Conservation (phyloP, 1,140 invertebrate species). For the Nephila pilipes region DNA sequence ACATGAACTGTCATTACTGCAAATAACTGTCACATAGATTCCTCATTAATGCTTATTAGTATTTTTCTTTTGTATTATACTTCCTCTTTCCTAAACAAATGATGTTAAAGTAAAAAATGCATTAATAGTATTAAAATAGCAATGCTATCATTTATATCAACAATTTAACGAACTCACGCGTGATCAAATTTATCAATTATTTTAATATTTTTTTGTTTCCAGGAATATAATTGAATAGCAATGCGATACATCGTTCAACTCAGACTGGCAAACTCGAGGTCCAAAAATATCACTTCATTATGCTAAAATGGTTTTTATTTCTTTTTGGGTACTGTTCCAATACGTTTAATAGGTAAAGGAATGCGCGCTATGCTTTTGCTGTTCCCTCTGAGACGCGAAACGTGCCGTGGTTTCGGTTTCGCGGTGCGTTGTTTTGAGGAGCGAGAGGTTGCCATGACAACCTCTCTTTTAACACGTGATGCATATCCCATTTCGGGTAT, state of each 20-base stretch:
- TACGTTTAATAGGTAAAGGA: background rate
- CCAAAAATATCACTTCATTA: slow-evolving; percentile 8
- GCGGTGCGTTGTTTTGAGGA: background rate
- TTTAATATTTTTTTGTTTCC: no score
- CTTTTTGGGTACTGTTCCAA: background rate
- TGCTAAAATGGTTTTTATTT: background rate
- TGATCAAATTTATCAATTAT: no score
- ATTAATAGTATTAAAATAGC: no score
- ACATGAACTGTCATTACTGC: no score
- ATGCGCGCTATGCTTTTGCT: background rate
- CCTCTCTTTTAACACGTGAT: background rate
- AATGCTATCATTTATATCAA: no score
- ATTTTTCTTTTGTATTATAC: no score
- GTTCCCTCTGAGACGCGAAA: slow-evolving; percentile 3
- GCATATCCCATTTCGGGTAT: background rate
- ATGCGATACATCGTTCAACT: background rate
- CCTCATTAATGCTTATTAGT: no score
- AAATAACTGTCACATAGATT: no score
- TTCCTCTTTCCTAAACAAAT: no score
- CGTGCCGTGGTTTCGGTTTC: slow-evolving; percentile 31
- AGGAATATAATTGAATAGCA: background rate
- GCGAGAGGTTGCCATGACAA: background rate
- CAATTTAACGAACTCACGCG: no score
- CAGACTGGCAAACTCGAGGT: background rate
- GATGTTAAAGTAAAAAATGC: no score